Percentiles rank a stretch among this genome's conserved stretches.
Conservation (phyloP, 1,140 invertebrate genomes). For the Leucophenga varia region DNA sequence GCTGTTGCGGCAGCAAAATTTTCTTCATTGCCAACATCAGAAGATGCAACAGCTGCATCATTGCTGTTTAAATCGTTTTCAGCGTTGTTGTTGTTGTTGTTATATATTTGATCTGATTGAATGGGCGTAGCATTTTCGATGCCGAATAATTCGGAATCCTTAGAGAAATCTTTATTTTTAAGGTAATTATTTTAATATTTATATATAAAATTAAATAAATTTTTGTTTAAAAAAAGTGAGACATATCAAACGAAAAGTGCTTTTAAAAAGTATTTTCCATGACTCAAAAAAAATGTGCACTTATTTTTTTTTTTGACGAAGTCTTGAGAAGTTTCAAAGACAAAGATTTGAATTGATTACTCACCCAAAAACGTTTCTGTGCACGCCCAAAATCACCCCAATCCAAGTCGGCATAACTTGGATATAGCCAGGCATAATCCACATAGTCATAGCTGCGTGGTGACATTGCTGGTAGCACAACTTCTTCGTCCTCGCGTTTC, state of each 20-base stretch:
- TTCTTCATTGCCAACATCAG: too few relatives aligned
- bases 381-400: slow-evolving; percentile 50
- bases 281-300: too few relatives aligned
- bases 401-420: slow-evolving; percentile 57
- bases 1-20: slow-evolving; percentile 11
- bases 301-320: too few relatives aligned
- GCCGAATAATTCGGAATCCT: slow-evolving; percentile 51
- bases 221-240: too few relatives aligned
- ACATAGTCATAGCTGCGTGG: slow-evolving; percentile 61
- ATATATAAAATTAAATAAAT: too few relatives aligned
- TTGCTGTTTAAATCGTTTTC: background rate
- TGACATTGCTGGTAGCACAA: slow-evolving; percentile 59
- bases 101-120: too few relatives aligned
- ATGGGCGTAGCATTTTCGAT: slow-evolving; percentile 47
- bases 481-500: slow-evolving; percentile 50
- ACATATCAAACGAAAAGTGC: too few relatives aligned
- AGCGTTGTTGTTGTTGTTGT: slow-evolving; percentile 12
- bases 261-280: too few relatives aligned
- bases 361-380: slow-evolving; percentile 67
- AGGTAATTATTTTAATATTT: too few relatives aligned
- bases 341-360: too few relatives aligned
- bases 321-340: too few relatives aligned
- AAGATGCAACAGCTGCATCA: background rate
- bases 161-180: slow-evolving; percentile 42
- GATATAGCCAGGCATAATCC: slow-evolving; percentile 60